These are phyloP conservation scores for Varecia variegata DNA, from an alignment of 2,797 vertebrate species.

Conservation along the genomic window DNA sequence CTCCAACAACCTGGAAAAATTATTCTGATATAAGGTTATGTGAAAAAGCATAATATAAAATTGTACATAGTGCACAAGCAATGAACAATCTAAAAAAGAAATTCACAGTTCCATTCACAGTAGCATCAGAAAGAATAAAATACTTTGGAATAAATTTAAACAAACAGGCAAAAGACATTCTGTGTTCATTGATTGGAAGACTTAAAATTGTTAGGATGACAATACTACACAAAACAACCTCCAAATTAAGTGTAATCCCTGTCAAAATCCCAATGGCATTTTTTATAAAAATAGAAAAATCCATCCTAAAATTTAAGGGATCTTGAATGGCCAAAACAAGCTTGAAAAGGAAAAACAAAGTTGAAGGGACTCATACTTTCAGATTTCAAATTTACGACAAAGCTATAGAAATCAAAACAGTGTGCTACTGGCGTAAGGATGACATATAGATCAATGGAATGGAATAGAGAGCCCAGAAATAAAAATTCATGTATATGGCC, in stretches of 20 bases:
- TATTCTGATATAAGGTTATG: not conserved
- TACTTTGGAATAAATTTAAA: not conserved
- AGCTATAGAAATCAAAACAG: not conserved
- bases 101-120: not conserved
- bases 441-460: not conserved
- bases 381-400: not conserved
- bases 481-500: not conserved
- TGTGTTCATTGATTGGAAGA: not conserved
- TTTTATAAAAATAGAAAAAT: not conserved
- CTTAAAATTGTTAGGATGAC: not conserved
- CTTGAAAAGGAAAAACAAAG: not conserved
- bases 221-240: not conserved
- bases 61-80: not conserved
- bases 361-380: not conserved
- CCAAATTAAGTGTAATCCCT: not conserved
- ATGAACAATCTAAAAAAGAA: slow-evolving; percentile 14
- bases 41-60: not conserved
- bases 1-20: not conserved
- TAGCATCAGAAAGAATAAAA: not conserved
- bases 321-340: not conserved
- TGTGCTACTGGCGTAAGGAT: not conserved
- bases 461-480: not conserved
- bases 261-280: not conserved
- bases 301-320: slow-evolving; percentile 1
- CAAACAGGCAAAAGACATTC: not conserved